A percentile compares a stretch with the other conserved stretches of the same genome.
Conservation (phyloP, 2,888 invertebrate species). For the Atrina japonica region DNA sequence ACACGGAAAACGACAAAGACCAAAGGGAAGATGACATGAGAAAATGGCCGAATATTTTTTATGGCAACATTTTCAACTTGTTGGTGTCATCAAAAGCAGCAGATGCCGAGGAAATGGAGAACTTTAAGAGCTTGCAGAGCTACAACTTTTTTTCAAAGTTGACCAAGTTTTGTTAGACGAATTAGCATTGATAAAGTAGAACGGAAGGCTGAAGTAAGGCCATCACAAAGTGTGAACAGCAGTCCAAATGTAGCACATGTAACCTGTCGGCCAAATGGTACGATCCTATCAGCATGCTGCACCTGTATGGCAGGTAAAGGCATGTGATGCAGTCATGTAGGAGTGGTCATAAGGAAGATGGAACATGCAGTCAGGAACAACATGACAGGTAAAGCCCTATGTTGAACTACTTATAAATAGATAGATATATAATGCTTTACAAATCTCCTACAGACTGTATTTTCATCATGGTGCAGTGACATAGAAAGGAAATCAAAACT, state of each 20-base stretch:
- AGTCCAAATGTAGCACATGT: background rate
- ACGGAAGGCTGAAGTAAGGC: conserved; percentile 22
- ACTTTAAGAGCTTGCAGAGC: conserved; percentile 23
- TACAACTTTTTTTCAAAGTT: conserved; percentile 25
- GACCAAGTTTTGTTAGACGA: background rate
- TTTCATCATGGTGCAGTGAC: no score
- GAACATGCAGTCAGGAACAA: conserved; percentile 18
- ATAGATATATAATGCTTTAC: no score
- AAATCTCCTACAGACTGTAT: no score
- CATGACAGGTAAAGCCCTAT: conserved; percentile 17
- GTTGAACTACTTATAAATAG: no score
- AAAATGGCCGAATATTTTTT: conserved; percentile 24
- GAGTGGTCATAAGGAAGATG: conserved; percentile 8
- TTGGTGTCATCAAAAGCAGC: conserved; percentile 17
- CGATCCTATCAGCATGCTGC: conserved; percentile 9
- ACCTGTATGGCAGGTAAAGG: conserved; percentile 28
- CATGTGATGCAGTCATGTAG: conserved; percentile 22
- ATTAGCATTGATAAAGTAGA: no score
- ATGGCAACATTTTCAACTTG: conserved; percentile 32
- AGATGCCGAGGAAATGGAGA: conserved; percentile 19
- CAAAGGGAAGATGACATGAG: conserved; percentile 22
- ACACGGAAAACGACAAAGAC: background rate
- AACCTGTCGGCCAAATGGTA: conserved; percentile 10
- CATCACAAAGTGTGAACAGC: conserved; percentile 14
- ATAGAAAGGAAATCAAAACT: no score